A percentile compares a stretch with the other conserved stretches of the same genome.
Evolutionary conservation across 2,888 invertebrate species (phyloP).

Genomic region (Loripinus fragilis): DNA sequence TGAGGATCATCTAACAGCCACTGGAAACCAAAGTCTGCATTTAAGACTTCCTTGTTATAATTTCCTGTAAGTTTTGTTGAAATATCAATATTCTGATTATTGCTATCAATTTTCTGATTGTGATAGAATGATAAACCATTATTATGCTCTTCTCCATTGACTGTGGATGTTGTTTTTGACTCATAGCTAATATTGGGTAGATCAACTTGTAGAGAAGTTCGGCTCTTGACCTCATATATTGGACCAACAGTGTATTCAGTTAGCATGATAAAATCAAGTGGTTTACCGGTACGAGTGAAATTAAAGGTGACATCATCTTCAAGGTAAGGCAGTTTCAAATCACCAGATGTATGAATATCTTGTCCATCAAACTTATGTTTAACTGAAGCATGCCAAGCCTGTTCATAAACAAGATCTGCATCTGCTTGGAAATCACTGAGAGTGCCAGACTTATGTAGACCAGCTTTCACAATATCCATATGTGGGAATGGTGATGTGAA

Average conservation of each 20-base stretch:
- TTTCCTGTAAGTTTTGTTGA: constrained; percentile 30
- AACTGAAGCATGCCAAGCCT: constrained; percentile 51
- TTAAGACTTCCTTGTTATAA: constrained; percentile 25
- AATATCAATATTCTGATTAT: constrained; percentile 12
- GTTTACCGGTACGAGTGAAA: constrained; percentile 37
- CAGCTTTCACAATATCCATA: constrained; percentile 54
- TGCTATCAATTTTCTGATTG: constrained; percentile 9
- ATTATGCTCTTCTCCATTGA: constrained; percentile 25
- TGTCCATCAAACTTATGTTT: constrained; percentile 42
- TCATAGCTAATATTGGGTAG: constrained; percentile 39
- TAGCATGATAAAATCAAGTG: constrained; percentile 24
- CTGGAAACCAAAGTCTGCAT: constrained; percentile 29
- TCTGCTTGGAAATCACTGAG: constrained; percentile 53
- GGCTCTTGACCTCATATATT: constrained; percentile 27
- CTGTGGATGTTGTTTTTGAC: constrained; percentile 29
- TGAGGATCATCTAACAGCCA: not conserved
- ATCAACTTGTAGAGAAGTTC: constrained; percentile 31
- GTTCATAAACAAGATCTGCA: constrained; percentile 58
- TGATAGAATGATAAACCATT: constrained; percentile 34
- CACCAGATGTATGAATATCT: constrained; percentile 39
- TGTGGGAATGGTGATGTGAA: constrained; percentile 56
- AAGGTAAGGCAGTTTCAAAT: constrained; percentile 56
- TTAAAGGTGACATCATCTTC: constrained; percentile 45
- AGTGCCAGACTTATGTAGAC: constrained; percentile 50
- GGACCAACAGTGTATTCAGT: constrained; percentile 39